Percentiles rank a stretch among this genome's conserved stretches.
Conservation (phyloP, 2,888 invertebrate species). For the Blomia tropicalis region DNA sequence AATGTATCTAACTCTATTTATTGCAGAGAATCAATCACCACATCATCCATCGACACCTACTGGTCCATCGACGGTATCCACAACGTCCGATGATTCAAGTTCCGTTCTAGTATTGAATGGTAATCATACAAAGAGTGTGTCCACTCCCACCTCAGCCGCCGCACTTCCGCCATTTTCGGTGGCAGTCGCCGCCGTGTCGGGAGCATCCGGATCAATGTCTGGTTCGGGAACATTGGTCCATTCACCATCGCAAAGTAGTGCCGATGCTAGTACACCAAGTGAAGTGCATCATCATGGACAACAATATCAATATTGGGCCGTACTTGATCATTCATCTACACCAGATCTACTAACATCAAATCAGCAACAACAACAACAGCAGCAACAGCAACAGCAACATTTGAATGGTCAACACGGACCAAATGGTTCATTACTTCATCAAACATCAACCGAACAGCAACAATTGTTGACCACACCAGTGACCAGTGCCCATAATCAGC, state of each 20-base stretch:
- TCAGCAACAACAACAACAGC: no score
- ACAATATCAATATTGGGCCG: conserved; percentile 6
- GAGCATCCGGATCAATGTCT: not conserved
- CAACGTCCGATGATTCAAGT: not conserved
- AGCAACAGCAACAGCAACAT: not conserved
- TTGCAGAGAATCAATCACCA: not conserved
- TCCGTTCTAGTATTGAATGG: conserved; percentile 3
- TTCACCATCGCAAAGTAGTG: not conserved
- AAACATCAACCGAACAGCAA: not conserved
- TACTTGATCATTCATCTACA: not conserved
- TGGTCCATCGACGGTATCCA: not conserved
- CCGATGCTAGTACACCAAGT: conserved; percentile 1
- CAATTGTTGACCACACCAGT: not conserved
- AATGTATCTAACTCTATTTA: not conserved
- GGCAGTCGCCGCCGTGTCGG: conserved; percentile 6
- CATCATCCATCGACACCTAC: not conserved
- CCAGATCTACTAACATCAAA: not conserved
- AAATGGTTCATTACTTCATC: not conserved
- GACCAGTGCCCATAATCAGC: not conserved
- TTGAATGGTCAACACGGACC: not conserved
- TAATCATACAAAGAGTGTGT: conserved; percentile 5
- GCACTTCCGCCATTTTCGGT: conserved; percentile 10
- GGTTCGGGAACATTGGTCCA: not conserved
- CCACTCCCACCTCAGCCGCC: not conserved
- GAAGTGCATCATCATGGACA: not conserved